phyloP scores from a whole-genome alignment of 2,113 vertebrate species.

The Gnathonemus echidnorhynchus region DNA sequence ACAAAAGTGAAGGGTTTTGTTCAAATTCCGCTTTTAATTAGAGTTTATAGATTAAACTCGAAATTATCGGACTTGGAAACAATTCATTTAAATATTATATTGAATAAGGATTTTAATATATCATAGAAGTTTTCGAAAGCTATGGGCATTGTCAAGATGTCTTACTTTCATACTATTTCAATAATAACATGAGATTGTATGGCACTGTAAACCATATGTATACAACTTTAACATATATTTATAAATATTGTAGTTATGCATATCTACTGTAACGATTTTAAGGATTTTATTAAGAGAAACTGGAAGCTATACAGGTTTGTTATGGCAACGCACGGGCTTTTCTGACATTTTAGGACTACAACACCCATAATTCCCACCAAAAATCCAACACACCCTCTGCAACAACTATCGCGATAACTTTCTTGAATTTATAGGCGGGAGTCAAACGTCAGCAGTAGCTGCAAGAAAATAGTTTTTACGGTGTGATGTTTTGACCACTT shows the following conservation, averaged over 20 bases:
- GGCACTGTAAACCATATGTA: neutral
- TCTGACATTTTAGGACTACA: conserved; percentile 8
- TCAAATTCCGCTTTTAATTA: neutral
- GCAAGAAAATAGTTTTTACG: neutral
- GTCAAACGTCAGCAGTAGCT: neutral
- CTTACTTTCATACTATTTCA: neutral
- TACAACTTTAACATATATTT: neutral
- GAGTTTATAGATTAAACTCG: neutral
- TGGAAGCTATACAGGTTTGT: neutral
- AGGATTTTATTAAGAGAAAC: neutral
- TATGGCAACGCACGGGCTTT: neutral
- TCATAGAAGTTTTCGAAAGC: neutral
- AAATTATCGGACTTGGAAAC: neutral
- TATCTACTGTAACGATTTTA: neutral
- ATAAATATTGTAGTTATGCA: neutral
- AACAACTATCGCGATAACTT: neutral
- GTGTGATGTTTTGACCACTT: neutral
- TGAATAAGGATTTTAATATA: neutral
- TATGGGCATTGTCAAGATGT: neutral
- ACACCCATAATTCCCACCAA: neutral
- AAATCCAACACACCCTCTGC: neutral
- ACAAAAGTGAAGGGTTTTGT: neutral
- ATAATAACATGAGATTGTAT: neutral
- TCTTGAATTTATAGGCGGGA: conserved; percentile 27
- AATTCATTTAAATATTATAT: neutral